phyloP scores from a whole-genome alignment of 2,888 invertebrate genomes.

The Apodemia duryi region DNA sequence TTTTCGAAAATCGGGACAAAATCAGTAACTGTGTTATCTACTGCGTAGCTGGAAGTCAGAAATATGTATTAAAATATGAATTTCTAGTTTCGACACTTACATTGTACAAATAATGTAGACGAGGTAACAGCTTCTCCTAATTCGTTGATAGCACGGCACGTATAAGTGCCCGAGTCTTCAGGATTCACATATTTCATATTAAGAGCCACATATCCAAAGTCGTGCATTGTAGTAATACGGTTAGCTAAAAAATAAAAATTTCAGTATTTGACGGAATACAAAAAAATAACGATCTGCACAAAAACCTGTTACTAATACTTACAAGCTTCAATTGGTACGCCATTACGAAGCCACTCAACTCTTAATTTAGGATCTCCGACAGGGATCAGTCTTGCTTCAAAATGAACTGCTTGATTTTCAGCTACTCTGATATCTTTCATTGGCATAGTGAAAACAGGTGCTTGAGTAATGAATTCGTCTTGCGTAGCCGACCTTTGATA shows the following conservation, averaged over 20 bases:
- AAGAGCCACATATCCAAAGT: slow-evolving; percentile 97
- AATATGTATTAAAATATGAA: neutral
- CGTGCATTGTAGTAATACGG: slow-evolving; percentile 95
- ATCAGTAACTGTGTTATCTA: no score
- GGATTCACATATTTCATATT: slow-evolving; percentile 97
- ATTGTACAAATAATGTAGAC: slow-evolving; percentile 93
- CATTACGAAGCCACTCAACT: slow-evolving; percentile 96
- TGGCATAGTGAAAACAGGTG: slow-evolving; percentile 95
- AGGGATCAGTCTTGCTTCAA: slow-evolving; percentile 95
- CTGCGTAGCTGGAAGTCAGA: no score
- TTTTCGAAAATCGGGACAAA: no score
- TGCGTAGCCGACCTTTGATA: slow-evolving; percentile 85
- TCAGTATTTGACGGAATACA: neutral
- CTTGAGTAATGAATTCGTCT: slow-evolving; percentile 90
- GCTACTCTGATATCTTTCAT: slow-evolving; percentile 91
- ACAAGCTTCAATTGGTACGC: slow-evolving; percentile 94
- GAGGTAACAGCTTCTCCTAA: slow-evolving; percentile 97
- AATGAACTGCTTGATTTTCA: slow-evolving; percentile 95
- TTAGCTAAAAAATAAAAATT: slow-evolving; percentile 79
- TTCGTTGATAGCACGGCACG: slow-evolving; percentile 94
- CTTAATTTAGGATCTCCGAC: slow-evolving; percentile 95
- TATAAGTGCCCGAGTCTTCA: slow-evolving; percentile 97
- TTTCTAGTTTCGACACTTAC: slow-evolving; percentile 66
- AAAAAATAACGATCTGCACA: neutral
- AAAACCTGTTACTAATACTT: slow-evolving; percentile 50